These are phyloP conservation scores for Leucoraja erinaceus DNA, from an alignment of 2,113 vertebrate genomes.

Conservation along the genomic window DNA sequence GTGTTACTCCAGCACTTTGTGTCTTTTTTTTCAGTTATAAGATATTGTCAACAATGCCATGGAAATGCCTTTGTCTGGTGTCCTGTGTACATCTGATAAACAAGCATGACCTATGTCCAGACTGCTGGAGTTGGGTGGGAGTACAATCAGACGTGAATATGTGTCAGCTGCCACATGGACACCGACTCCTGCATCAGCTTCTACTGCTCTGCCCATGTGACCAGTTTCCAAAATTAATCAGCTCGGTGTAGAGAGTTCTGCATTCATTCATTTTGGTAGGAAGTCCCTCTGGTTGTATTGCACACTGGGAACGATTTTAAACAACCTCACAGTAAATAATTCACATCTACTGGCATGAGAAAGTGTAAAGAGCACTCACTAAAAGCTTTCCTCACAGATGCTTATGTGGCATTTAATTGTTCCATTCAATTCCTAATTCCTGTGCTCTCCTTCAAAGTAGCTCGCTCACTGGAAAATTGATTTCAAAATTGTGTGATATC, in stretches of 20 bases:
- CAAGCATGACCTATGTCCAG: background rate
- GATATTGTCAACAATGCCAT: too few species aligned
- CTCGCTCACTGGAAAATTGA: too few species aligned
- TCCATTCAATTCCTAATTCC: too few species aligned
- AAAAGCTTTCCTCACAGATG: background rate
- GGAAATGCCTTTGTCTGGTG: background rate
- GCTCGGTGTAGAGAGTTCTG: background rate
- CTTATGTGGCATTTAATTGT: background rate
- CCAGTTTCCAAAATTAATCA: too few species aligned
- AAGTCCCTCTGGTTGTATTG: background rate
- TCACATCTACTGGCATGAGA: background rate
- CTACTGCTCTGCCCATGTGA: background rate
- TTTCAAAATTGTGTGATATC: too few species aligned
- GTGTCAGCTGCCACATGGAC: background rate
- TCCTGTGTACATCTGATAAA: background rate
- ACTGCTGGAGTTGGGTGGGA: background rate
- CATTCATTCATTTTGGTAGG: background rate
- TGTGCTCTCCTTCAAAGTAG: too few species aligned
- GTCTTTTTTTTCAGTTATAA: too few species aligned
- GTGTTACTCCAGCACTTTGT: too few species aligned
- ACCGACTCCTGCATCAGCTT: background rate
- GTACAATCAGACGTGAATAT: background rate
- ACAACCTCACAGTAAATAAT: background rate
- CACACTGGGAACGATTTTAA: background rate
- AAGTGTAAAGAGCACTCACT: too few species aligned